Percentiles rank a stretch among this genome's conserved stretches.
phyloP scores from a whole-genome alignment of 2,113 vertebrate genomes.

The Gymnorhina tibicen region DNA sequence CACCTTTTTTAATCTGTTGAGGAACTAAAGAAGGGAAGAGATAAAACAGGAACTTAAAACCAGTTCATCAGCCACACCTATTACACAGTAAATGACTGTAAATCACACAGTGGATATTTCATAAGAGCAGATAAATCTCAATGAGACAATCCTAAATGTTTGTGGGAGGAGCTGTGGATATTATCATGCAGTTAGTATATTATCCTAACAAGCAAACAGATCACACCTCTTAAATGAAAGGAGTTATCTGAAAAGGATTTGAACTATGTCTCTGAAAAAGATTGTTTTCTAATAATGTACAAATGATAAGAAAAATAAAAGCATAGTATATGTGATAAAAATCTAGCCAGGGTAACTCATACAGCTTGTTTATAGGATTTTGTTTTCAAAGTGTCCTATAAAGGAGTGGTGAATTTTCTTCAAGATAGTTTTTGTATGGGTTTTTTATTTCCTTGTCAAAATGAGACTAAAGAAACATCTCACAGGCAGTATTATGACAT shows the following conservation, averaged over 20 bases:
- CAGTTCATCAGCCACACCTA: conserved; percentile 20
- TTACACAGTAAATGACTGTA: neutral
- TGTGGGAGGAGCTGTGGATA: neutral
- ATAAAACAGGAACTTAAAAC: conserved; percentile 34
- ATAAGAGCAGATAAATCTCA: conserved; percentile 23
- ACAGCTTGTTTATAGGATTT: neutral
- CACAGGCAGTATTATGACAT: neutral
- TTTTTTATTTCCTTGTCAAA: neutral
- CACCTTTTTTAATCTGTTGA: neutral
- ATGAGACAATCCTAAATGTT: neutral
- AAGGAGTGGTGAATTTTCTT: neutral
- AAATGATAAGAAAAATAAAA: neutral
- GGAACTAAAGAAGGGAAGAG: conserved; percentile 4
- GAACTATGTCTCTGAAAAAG: neutral
- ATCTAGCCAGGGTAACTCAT: neutral
- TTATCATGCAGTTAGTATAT: neutral
- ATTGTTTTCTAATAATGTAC: neutral
- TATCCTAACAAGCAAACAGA: neutral
- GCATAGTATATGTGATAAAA: neutral
- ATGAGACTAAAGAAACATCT: neutral
- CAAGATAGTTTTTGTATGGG: neutral
- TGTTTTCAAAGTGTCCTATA: neutral
- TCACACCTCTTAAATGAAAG: neutral
- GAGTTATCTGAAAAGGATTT: neutral
- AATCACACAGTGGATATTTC: neutral